A percentile compares a stretch with the other conserved stretches of the same genome.
Conservation (phyloP, 2,888 invertebrate genomes). For the Tenthredo distinguenda region DNA sequence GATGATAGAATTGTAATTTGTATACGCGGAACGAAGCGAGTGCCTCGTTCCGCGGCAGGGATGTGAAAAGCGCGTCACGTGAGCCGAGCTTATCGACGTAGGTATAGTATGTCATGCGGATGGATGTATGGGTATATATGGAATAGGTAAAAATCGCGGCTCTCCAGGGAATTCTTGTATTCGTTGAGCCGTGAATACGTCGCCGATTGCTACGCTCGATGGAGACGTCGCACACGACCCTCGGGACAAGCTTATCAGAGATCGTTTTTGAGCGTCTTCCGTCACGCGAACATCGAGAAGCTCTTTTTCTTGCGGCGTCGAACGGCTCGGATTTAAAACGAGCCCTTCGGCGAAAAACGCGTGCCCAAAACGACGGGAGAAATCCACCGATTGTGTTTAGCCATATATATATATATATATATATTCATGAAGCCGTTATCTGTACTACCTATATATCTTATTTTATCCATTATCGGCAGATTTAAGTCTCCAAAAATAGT, state of each 20-base stretch:
- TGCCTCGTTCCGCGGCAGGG: background rate
- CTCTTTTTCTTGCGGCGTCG: slow-evolving; percentile 8
- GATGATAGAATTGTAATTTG: background rate
- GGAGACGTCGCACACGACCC: slow-evolving; percentile 46
- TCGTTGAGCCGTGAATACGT: slow-evolving; percentile 41
- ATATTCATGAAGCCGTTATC: background rate
- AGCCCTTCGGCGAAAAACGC: background rate
- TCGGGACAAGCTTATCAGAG: slow-evolving; percentile 47
- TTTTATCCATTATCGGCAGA: background rate
- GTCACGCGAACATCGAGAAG: slow-evolving; percentile 36
- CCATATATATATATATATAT: background rate
- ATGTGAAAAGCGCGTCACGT: background rate
- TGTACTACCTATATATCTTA: background rate
- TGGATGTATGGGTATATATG: background rate
- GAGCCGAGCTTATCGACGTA: slow-evolving; percentile 16
- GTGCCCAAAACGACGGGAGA: background rate
- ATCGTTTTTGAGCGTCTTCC: slow-evolving; percentile 38
- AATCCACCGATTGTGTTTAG: background rate
- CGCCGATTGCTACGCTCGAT: slow-evolving; percentile 32
- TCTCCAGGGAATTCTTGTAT: slow-evolving; percentile 34
- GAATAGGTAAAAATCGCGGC: slow-evolving; percentile 11
- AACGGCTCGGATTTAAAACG: background rate
- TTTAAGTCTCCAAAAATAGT: background rate
- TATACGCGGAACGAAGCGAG: background rate
- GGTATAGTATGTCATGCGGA: background rate